Conservation (phyloP, 2,113 vertebrate species). For the Typhlomys cinereus region DNA sequence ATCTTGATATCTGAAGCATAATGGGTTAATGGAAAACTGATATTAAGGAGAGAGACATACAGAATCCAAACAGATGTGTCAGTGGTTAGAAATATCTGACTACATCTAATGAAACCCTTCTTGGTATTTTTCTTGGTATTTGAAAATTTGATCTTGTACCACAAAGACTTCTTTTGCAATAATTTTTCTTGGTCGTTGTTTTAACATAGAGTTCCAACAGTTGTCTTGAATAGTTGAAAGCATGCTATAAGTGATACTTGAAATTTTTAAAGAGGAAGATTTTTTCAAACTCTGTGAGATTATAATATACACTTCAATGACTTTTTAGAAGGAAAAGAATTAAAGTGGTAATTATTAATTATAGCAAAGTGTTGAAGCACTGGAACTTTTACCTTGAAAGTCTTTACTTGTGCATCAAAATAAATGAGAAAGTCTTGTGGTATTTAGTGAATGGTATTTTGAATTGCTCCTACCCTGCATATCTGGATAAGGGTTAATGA, state of each 20-base stretch:
- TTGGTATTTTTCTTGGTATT: not conserved
- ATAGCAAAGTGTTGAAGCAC: conserved; percentile 34
- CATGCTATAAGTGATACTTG: conserved; percentile 19
- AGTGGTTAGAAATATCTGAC: not conserved
- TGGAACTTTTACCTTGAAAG: conserved; percentile 33
- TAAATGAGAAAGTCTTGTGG: not conserved
- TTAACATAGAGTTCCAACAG: conserved; percentile 17
- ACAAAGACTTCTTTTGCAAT: conserved; percentile 38
- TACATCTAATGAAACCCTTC: not conserved
- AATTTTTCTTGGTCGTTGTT: conserved; percentile 42
- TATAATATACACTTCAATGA: conserved; percentile 34
- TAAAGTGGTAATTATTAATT: conserved; percentile 41
- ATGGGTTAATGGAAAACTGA: not conserved
- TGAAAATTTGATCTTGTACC: too few relatives aligned
- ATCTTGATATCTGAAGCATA: not conserved
- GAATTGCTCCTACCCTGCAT: not conserved
- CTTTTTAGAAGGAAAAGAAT: conserved; percentile 45
- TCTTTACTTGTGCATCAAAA: conserved; percentile 24
- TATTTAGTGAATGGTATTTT: not conserved
- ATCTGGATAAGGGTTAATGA: conserved; percentile 18
- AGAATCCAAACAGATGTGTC: not conserved
- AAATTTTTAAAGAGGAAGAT: conserved; percentile 39
- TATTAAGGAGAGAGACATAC: not conserved
- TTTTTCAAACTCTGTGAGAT: conserved; percentile 42
- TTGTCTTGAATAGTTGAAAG: conserved; percentile 42